Evolutionary conservation across 2,888 invertebrate species (phyloP).

Genomic region (Cyaniris semiargus): DNA sequence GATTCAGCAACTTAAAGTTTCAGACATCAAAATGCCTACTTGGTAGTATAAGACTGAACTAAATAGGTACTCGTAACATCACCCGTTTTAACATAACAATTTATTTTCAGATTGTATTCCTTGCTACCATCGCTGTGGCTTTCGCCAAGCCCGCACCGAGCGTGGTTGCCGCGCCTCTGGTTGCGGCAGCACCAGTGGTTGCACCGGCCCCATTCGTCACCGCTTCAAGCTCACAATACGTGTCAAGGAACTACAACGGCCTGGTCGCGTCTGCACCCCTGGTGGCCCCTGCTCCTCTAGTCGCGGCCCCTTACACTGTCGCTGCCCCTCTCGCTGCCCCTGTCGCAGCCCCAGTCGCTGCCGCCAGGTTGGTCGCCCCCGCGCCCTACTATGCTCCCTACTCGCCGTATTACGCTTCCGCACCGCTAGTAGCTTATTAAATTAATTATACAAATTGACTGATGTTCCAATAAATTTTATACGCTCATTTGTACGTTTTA

Average conservation of each 20-base stretch:
- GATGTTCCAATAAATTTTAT: conserved; percentile 33
- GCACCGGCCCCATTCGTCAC: conserved; percentile 82
- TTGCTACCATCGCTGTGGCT: conserved; percentile 60
- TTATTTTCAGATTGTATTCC: conserved; percentile 60
- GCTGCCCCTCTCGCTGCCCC: conserved; percentile 50
- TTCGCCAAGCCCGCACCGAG: conserved; percentile 65
- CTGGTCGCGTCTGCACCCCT: conserved; percentile 69
- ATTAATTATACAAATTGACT: conserved; percentile 49
- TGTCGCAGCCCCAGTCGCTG: conserved; percentile 50
- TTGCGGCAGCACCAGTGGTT: conserved; percentile 51
- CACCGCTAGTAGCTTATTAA: conserved; percentile 61
- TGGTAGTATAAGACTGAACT: too few relatives aligned
- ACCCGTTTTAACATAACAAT: neutral
- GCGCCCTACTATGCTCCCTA: conserved; percentile 39
- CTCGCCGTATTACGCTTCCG: conserved; percentile 48
- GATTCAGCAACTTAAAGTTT: too few relatives aligned
- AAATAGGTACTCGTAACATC: too few relatives aligned
- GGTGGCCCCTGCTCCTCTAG: conserved; percentile 68
- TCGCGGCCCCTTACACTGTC: conserved; percentile 52
- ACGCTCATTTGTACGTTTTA: neutral
- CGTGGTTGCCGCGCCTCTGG: conserved; percentile 50
- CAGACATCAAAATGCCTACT: too few relatives aligned
- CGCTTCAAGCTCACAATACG: conserved; percentile 83
- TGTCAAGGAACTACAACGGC: conserved; percentile 82
- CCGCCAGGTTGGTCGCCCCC: conserved; percentile 30